These are phyloP conservation scores for Nannobrachium achirus DNA, from an alignment of 2,113 vertebrate species.

Conservation along the genomic window DNA sequence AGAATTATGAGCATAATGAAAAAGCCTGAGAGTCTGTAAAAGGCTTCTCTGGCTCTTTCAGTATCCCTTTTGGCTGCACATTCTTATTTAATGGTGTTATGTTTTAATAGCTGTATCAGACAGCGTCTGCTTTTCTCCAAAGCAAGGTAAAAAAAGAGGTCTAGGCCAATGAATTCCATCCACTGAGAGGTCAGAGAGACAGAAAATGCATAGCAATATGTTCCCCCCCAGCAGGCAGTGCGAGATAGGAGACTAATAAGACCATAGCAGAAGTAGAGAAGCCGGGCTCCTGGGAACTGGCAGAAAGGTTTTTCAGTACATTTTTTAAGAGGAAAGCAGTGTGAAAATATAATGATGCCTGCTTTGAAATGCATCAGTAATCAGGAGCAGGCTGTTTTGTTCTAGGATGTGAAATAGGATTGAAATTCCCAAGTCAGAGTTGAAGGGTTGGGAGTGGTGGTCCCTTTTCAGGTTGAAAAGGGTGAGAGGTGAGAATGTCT, in stretches of 20 bases:
- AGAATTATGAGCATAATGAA: conserved; percentile 11
- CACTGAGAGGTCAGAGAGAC: conserved; percentile 91
- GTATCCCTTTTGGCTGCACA: conserved; percentile 48
- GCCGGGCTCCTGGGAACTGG: conserved; percentile 86
- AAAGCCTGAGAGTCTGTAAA: conserved; percentile 1
- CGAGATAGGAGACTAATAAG: conserved; percentile 93
- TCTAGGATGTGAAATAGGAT: conserved; percentile 69
- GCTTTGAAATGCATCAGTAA: conserved; percentile 91
- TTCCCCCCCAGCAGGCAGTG: conserved; percentile 88
- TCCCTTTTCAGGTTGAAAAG: conserved; percentile 24
- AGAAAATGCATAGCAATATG: conserved; percentile 93
- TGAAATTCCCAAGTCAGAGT: conserved; percentile 69
- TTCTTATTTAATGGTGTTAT: conserved; percentile 78
- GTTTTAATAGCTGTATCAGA: conserved; percentile 87
- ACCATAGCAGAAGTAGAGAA: conserved; percentile 89
- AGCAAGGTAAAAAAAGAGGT: conserved; percentile 71
- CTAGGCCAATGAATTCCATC: conserved; percentile 88
- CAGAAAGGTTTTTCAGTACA: conserved; percentile 90
- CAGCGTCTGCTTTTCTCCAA: conserved; percentile 75
- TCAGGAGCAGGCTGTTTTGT: conserved; percentile 82
- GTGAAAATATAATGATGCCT: conserved; percentile 94
- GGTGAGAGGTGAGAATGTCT: conserved; percentile 68
- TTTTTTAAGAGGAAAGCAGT: conserved; percentile 88
- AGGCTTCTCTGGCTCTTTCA: conserved; percentile 23
- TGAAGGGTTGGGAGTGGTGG: conserved; percentile 53